phyloP scores from a whole-genome alignment of 2,888 invertebrate genomes.

The Glyphotaelius pellucidus region DNA sequence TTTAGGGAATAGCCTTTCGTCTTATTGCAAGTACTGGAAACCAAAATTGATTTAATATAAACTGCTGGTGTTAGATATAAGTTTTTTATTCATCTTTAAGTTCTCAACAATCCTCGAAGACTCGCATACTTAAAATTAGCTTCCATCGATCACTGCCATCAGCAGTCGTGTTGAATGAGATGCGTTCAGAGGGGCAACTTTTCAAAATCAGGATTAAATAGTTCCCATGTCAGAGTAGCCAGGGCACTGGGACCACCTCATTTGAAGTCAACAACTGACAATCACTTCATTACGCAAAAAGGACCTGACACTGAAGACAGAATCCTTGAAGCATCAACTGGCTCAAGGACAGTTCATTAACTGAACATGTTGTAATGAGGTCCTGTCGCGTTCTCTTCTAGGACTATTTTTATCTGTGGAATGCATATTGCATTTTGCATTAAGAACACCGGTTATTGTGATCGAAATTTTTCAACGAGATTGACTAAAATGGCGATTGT shows the following conservation, averaged over 20 bases:
- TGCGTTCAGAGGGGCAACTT: constrained; percentile 13
- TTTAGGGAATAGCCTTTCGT: too few relatives aligned
- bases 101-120: background rate
- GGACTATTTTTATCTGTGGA: background rate
- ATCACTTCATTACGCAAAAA: constrained; percentile 27
- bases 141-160: background rate
- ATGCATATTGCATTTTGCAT: background rate
- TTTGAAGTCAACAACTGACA: constrained; percentile 19
- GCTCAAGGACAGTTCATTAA: constrained; percentile 28
- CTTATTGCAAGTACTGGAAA: background rate
- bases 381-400: background rate
- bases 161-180: constrained; percentile 5
- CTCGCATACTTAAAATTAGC: background rate
- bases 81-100: background rate
- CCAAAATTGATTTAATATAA: background rate
- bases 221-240: constrained; percentile 39
- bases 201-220: constrained; percentile 30
- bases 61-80: background rate
- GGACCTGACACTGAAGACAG: constrained; percentile 15
- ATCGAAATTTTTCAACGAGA: background rate
- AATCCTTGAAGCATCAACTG: background rate
- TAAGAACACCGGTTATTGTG: background rate
- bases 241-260: constrained; percentile 28
- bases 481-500: background rate
- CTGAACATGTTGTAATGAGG: constrained; percentile 30